These are phyloP conservation scores for chimpanzee (Pan troglodytes) DNA, from an alignment of 2,113 vertebrate species.

Conservation along the genomic window NHGRI_mPanTro3-v2.1_pri NC_072412.2:113274001-113274500, in stretches of 20 bases:
- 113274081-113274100: neutral
- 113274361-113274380: neutral
- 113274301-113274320: neutral
- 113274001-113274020: neutral
- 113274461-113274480: fast-evolving
- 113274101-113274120: neutral
- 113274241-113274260: neutral
- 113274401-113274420: neutral
- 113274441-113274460: fast-evolving
- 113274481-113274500: neutral
- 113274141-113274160: neutral
- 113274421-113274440: too few relatives aligned
- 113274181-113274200: neutral
- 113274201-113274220: neutral
- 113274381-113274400: neutral
- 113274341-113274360: neutral
- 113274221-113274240: fast-evolving
- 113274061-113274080: neutral
- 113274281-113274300: neutral
- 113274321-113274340: neutral
- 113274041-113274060: neutral
- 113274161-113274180: too few relatives aligned
- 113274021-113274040: neutral
- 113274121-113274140: neutral
- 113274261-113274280: neutral